Evolutionary conservation across 2,888 invertebrate genomes (phyloP).

Genomic region (Drepana falcataria): DNA sequence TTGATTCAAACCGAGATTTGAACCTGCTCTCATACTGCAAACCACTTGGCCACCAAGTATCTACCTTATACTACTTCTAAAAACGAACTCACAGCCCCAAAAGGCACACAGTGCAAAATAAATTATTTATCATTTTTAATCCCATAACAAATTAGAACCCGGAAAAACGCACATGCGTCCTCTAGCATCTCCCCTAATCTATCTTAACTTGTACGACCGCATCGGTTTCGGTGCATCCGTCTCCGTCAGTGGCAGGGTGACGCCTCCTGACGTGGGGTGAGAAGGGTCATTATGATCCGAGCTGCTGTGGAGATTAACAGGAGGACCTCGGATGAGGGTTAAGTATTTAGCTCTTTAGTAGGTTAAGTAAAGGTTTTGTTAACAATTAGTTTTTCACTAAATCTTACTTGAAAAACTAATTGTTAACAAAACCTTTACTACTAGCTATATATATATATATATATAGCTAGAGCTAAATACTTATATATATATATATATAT

Average conservation of each 20-base stretch:
- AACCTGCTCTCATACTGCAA: too few species aligned
- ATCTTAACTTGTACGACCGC: slow-evolving; percentile 15
- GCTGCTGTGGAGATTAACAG: neutral
- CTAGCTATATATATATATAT: too few species aligned
- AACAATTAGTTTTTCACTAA: neutral
- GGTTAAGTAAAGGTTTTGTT: neutral
- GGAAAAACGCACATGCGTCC: neutral
- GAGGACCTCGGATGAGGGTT: neutral
- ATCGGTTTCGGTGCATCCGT: slow-evolving; percentile 25
- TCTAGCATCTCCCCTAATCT: slow-evolving; percentile 11
- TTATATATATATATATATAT: too few species aligned
- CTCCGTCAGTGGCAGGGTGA: slow-evolving; percentile 27
- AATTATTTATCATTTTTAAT: too few species aligned
- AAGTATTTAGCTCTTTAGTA: neutral
- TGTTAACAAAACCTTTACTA: too few species aligned
- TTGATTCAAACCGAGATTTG: too few species aligned
- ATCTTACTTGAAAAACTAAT: too few species aligned
- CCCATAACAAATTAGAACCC: neutral
- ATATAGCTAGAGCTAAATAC: too few species aligned
- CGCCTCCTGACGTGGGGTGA: slow-evolving; percentile 15
- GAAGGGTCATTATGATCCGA: neutral
- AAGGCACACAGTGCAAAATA: too few species aligned
- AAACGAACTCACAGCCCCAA: too few species aligned
- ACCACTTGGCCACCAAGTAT: too few species aligned
- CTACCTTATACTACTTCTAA: too few species aligned